Base-by-base conservation (phyloP, 2,888 invertebrate species). In the Folsomia candida region DNA sequence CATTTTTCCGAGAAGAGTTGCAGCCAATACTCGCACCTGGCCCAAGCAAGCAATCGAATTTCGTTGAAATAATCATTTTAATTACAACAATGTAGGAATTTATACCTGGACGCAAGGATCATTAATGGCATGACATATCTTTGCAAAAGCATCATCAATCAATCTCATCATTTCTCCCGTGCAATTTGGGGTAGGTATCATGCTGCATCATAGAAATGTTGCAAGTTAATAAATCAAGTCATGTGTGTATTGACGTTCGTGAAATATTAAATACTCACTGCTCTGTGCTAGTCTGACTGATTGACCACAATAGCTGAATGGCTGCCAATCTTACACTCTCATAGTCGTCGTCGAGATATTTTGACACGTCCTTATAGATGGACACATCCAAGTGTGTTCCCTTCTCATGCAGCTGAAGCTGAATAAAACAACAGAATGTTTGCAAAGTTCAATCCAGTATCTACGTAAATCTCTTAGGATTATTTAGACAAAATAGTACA, bases 131-230 rank as follows among this genome's bases (percentile, higher is more conserved):
- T 92, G 91, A 82, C 98, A 98, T 24, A 98, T 91, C 83, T 93
- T 92, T 20, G 93, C 93, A 85, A 99, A 99, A 0, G 97, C 97
- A 82, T 97, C 96, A 83, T 99, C 98, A 29, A 94, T 90, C 79
- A 98, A 85, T 0, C 96, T 88, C 78, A 97, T 88, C 70, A 93
- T 91, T 77, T 94, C 93, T 77, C 91, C 91, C 67, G 90, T 90
- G 18, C 74, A 71, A 25, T 90, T 89, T 67, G 88, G 87, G 18
- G 89, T 85, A 29, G 88, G 87, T 80, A 90, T 89, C 76, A 88
- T 86, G 81, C 90, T 91, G 81, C 58, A 83, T 9, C 9, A n/a
- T 20, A 6, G 57, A 57, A 83, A 75, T 47, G 14, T 18, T 47
- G 14, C 47, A 11, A 47, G 14, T 14, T 47, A 47, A 14, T 47